Base-by-base conservation (phyloP, 1,140 invertebrate genomes). In the Formica exsecta region DNA sequence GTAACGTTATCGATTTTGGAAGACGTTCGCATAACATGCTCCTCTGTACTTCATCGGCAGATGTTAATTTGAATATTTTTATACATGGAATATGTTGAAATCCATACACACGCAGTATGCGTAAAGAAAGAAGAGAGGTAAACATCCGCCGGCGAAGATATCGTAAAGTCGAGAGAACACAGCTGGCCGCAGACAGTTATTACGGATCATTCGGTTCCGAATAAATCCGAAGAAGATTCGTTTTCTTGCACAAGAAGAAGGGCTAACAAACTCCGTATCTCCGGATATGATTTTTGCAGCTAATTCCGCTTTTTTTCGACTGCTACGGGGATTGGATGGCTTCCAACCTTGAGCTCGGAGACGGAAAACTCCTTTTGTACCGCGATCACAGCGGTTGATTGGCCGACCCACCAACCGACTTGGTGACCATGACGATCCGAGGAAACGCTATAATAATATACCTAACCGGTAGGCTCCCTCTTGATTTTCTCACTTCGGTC, bases 401-500 rank as follows among this genome's bases (percentile, higher is more conserved):
- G 65, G 75, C 29, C 76, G 75, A 86, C 57, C 44, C 51, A 77
- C 44, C 48, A 19, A 87, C 32, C 59, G n/a, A 74, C 68, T 36
- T 48, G 61, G 65, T 59, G 86, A 87, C 86, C 87, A 80, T 86
- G 68, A 83, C 76, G 85, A 88, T 74, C 62, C 44, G 75, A 87
- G 87, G 38, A 87, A 87, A 86, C 44, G 74, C 66, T 86, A 64
- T 86, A 87, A 87, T 87, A 79, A 87, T 65, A 86, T 73, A 77
- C 80, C 64, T 29, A 64, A 65, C 61, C 36, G 70, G 61, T 71
- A 75, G 68, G 51, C 54, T 70, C 73, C 74, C 59, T 85, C 80
- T 75, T 86, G 87, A 91, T 91, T 92, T 92, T 92, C 91, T 92
- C 90, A 92, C 88, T 91, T 89, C 48, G 74, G n/a, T 77, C 86